Evolutionary conservation across 1,140 invertebrate genomes (phyloP).

Genomic region (Nephotettix cincticeps): DNA sequence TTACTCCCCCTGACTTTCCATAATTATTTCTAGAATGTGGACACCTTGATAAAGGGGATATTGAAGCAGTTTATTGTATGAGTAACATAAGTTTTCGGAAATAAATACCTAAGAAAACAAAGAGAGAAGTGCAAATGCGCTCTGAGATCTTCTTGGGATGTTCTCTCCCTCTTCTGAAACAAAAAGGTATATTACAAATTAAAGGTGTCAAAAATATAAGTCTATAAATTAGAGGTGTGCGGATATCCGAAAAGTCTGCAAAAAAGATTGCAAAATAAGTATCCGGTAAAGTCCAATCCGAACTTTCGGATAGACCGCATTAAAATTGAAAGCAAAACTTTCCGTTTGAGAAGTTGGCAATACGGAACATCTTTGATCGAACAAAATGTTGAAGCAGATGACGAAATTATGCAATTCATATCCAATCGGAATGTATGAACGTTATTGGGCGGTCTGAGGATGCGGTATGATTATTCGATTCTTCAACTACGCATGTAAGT

Average conservation of each 20-base stretch:
- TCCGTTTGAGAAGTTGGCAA: too few species aligned
- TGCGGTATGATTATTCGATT: neutral
- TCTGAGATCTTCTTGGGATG: slow-evolving; percentile 47
- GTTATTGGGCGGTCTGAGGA: too few species aligned
- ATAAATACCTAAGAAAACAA: slow-evolving; percentile 49
- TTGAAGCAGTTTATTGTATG: too few species aligned
- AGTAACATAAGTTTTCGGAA: slow-evolving; percentile 1
- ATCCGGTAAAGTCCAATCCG: neutral
- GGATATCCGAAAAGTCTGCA: neutral
- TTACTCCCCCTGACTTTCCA: too few species aligned
- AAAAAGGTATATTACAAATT: neutral
- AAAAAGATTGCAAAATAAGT: neutral
- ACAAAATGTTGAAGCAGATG: too few species aligned
- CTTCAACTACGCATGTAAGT: too few species aligned
- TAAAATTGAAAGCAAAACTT: neutral
- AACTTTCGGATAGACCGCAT: neutral
- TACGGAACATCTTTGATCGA: too few species aligned
- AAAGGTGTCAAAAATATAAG: neutral
- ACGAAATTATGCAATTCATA: too few species aligned
- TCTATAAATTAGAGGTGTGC: neutral
- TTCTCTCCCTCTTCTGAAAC: slow-evolving; percentile 44
- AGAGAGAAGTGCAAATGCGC: slow-evolving; percentile 49
- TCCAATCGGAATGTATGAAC: too few species aligned
- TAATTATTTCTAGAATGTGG: too few species aligned
- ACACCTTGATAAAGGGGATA: too few species aligned